phyloP scores from a whole-genome alignment of 2,888 invertebrate genomes.

The Cremastinae sp. region DNA sequence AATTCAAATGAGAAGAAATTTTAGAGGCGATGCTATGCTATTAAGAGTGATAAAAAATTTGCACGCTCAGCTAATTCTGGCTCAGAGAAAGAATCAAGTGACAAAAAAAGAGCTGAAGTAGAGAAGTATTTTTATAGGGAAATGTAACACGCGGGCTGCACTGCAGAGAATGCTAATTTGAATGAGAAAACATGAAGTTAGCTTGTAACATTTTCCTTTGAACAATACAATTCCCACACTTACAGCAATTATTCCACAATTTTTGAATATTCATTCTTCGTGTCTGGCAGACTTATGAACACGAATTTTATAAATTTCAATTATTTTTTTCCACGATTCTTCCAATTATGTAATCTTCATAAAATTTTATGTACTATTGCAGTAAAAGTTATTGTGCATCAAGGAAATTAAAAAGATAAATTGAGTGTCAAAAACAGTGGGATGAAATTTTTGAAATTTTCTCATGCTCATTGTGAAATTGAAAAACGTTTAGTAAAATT shows the following conservation, averaged over 20 bases:
- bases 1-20: not conserved
- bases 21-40: too few relatives aligned
- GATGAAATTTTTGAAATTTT: too few relatives aligned
- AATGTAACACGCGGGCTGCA: not conserved
- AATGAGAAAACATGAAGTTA: slow-evolving; percentile 21
- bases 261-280: slow-evolving; percentile 1
- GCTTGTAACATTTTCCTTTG: not conserved
- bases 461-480: too few relatives aligned
- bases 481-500: too few relatives aligned
- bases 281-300: too few relatives aligned
- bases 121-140: slow-evolving; percentile 8
- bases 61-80: slow-evolving; percentile 22
- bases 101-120: slow-evolving; percentile 23
- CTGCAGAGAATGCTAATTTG: slow-evolving; percentile 7
- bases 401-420: too few relatives aligned
- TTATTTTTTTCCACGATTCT: not conserved
- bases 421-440: too few relatives aligned
- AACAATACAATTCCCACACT: slow-evolving; percentile 42
- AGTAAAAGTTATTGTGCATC: too few relatives aligned
- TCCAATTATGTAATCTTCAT: not conserved
- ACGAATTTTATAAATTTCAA: slow-evolving; percentile 2
- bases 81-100: slow-evolving; percentile 23
- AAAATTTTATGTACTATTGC: too few relatives aligned
- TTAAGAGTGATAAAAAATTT: slow-evolving; percentile 27
- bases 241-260: slow-evolving; percentile 29